Conservation (phyloP, 2,888 invertebrate species). For the Dasypogon diadema region DNA sequence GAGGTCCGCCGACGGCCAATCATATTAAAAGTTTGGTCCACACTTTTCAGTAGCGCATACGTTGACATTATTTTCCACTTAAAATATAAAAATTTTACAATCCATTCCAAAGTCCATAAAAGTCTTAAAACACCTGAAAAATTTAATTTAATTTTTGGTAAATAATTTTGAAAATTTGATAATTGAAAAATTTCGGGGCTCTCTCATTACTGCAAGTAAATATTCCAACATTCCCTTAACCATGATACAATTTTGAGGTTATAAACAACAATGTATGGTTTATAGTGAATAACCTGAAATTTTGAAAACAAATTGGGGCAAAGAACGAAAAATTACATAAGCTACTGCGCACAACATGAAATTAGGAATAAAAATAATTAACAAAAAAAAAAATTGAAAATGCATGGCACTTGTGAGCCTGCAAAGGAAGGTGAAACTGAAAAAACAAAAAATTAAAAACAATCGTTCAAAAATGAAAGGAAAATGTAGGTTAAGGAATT, state of each 20-base stretch:
- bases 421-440: too few relatives aligned
- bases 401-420: too few relatives aligned
- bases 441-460: too few relatives aligned
- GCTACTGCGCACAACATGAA: constrained; percentile 27
- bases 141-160: background rate
- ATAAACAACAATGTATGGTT: constrained; percentile 5
- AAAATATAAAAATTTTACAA: constrained; percentile 28
- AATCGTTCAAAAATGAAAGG: too few relatives aligned
- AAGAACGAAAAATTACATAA: constrained; percentile 2
- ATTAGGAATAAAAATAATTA: constrained; percentile 10
- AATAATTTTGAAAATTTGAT: constrained; percentile 25
- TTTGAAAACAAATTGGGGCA: constrained; percentile 17
- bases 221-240: constrained; percentile 27
- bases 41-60: background rate
- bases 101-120: background rate
- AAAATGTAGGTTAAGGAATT: background rate
- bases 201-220: constrained; percentile 27
- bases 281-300: constrained; percentile 14
- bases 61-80: background rate
- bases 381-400: too few relatives aligned
- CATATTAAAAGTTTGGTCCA: constrained; percentile 9
- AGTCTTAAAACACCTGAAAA: constrained; percentile 29
- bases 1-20: constrained; percentile 43
- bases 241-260: constrained; percentile 5
- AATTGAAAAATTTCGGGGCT: constrained; percentile 50